Base-by-base conservation (phyloP, 2,888 invertebrate species). In the Oasisia sp. region DNA sequence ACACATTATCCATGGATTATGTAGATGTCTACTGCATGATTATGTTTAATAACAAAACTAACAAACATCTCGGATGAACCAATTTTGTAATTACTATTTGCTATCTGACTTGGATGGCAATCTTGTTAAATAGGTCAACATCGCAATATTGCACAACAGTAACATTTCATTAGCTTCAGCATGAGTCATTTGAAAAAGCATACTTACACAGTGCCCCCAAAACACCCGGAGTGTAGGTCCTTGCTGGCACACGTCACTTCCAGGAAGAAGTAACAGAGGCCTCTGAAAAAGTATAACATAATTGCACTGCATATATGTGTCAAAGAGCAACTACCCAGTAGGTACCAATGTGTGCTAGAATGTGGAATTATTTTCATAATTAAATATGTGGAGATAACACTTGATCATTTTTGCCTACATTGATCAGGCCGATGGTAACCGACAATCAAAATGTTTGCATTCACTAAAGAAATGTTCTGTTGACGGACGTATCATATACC, bases 141-240 rank as follows among this genome's bases (percentile, higher is more conserved):
- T 74, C 7, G 19, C 32, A 90, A 45, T 19, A 90, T n/a, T 38
- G n/a, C n/a, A 38, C n/a, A 90, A 90, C n/a, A 44, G n/a, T n/a
- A 90, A 90, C 27, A 90, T 90, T 90, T 90, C 8, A 45, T 90
- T 90, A 19, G n/a, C n/a, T 38, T 90, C 38, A 45, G 38, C n/a
- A 90, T 38, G 38, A 9, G 50, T 50, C 14, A 14, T 50, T 7
- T 8, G 38, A 90, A 38, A 19, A 90, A 45, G 74, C 11, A 27
- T 56, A 97, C 97, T 97, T 97, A 98, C 97, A 99, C 98, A 92
- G 98, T 98, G 92, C 99, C 99, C 92, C 99, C 99, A 96, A 98
- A 99, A 7, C 98, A 98, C 38, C 99, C 99, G 95, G 99, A 99
- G 96, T 99, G 99, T 91, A 99, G 97, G 97, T 99, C 99, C 97